Percentiles rank a stretch among this genome's conserved stretches.
These are phyloP conservation scores for Anableps anableps DNA, from an alignment of 2,797 vertebrate species.

Conservation along the genomic window DNA sequence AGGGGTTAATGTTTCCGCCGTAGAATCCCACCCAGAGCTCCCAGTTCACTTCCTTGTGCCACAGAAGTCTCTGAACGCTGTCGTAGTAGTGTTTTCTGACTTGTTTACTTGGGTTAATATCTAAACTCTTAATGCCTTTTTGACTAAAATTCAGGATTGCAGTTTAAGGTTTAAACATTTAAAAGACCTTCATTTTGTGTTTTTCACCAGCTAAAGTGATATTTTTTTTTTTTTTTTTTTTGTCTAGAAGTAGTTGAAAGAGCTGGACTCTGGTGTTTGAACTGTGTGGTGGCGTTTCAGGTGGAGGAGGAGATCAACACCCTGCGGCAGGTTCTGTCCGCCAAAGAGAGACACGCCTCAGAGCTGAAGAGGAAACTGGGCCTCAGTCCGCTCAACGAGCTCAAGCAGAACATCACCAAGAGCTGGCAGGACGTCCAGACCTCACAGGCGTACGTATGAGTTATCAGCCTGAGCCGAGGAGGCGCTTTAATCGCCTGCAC, in stretches of 20 bases:
- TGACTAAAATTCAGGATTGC: not conserved
- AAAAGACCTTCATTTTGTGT: not conserved
- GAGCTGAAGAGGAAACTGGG: constrained; percentile 96
- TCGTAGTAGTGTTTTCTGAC: not conserved
- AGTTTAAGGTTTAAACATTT: not conserved
- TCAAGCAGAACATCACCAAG: constrained; percentile 91
- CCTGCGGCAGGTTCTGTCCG: constrained; percentile 92
- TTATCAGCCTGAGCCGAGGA: too few relatives aligned
- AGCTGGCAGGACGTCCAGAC: constrained; percentile 96
- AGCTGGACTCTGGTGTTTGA: not conserved
- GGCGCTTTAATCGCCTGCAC: too few relatives aligned
- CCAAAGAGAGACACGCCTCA: constrained; percentile 91
- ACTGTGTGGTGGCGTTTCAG: constrained; percentile 66
- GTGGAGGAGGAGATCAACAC: constrained; percentile 98
- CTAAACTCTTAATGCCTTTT: not conserved
- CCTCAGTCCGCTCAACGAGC: constrained; percentile 88
- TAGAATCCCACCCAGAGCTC: too few relatives aligned
- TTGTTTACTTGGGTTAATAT: not conserved
- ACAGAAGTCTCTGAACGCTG: too few relatives aligned
- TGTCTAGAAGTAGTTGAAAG: too few relatives aligned
- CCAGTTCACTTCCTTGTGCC: too few relatives aligned
- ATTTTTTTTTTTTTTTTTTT: too few relatives aligned
- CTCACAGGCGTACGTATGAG: constrained; percentile 89
- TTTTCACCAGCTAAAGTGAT: not conserved
- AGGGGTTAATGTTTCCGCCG: too few relatives aligned